These are phyloP conservation scores for Trichopria drosophilae DNA, from an alignment of 2,888 invertebrate genomes.

Conservation along the genomic window DNA sequence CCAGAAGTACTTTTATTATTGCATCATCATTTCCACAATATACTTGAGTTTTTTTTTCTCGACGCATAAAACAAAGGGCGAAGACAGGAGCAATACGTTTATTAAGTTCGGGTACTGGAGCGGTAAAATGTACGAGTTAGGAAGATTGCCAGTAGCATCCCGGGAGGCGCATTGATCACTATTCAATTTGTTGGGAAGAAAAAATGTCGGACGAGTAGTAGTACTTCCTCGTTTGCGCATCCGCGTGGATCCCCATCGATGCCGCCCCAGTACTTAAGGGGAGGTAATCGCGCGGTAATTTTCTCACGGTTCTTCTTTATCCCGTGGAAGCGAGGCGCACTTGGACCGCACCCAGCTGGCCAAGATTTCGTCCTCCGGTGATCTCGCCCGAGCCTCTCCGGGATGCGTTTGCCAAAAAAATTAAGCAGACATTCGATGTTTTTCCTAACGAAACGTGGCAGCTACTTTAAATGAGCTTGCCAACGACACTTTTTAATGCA, in stretches of 20 bases:
- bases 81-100: too few species aligned
- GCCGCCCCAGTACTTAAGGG: slow-evolving; percentile 35
- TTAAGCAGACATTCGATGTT: neutral
- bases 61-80: neutral
- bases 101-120: slow-evolving; percentile 14
- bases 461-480: too few species aligned
- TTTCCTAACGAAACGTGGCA: too few species aligned
- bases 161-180: slow-evolving; percentile 38
- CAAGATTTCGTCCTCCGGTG: slow-evolving; percentile 42
- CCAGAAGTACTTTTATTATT: neutral
- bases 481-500: too few species aligned
- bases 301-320: slow-evolving; percentile 47
- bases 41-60: neutral
- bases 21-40: neutral
- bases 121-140: slow-evolving; percentile 35
- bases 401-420: neutral
- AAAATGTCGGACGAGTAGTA: slow-evolving; percentile 26
- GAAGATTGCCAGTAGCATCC: slow-evolving; percentile 47
- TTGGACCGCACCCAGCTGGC: slow-evolving; percentile 53
- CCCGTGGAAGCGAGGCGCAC: slow-evolving; percentile 39
- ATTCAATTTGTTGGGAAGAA: slow-evolving; percentile 39
- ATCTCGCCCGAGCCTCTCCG: slow-evolving; percentile 33
- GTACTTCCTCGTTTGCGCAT: slow-evolving; percentile 10
- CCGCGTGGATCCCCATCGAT: neutral
- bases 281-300: slow-evolving; percentile 51